A percentile compares a stretch with the other conserved stretches of the same genome.
Conservation (phyloP, 2,888 invertebrate species). For the Micropterix aruncella region DNA sequence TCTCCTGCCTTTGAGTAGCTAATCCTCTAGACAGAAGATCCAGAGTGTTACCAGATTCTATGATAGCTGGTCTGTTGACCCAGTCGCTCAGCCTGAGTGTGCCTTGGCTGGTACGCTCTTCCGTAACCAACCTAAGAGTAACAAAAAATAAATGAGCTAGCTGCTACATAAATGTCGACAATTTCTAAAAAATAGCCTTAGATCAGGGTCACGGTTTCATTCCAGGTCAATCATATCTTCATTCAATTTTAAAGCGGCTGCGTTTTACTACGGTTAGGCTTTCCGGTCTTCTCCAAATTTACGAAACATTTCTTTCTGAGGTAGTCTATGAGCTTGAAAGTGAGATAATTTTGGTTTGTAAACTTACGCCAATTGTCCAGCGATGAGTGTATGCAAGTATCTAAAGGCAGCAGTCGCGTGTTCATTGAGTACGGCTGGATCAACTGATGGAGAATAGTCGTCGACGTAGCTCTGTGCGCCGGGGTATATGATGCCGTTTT, state of each 20-base stretch:
- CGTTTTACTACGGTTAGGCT: too few relatives aligned
- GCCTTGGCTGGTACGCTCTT: constrained; percentile 36
- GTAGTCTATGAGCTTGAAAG: too few relatives aligned
- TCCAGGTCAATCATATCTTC: too few relatives aligned
- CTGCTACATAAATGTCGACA: too few relatives aligned
- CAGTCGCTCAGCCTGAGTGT: constrained; percentile 55
- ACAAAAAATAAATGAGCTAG: too few relatives aligned
- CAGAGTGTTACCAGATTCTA: constrained; percentile 50
- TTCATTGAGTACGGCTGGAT: constrained; percentile 52
- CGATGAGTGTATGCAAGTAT: constrained; percentile 58
- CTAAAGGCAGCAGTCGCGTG: constrained; percentile 61
- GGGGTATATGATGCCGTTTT: constrained; percentile 47
- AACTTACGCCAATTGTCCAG: constrained; percentile 53
- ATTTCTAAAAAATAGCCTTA: too few relatives aligned
- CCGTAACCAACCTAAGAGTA: constrained; percentile 44
- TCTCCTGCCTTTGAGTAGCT: constrained; percentile 60
- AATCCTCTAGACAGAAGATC: constrained; percentile 64
- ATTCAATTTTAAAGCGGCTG: too few relatives aligned
- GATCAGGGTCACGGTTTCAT: too few relatives aligned
- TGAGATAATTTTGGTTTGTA: too few relatives aligned
- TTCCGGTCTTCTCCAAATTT: too few relatives aligned
- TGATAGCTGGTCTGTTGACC: constrained; percentile 50
- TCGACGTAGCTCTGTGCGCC: constrained; percentile 42
- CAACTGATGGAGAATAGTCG: constrained; percentile 50
- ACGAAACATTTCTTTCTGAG: too few relatives aligned